Conservation (phyloP, 2,888 invertebrate genomes). For the Ischnus inquisitorius region DNA sequence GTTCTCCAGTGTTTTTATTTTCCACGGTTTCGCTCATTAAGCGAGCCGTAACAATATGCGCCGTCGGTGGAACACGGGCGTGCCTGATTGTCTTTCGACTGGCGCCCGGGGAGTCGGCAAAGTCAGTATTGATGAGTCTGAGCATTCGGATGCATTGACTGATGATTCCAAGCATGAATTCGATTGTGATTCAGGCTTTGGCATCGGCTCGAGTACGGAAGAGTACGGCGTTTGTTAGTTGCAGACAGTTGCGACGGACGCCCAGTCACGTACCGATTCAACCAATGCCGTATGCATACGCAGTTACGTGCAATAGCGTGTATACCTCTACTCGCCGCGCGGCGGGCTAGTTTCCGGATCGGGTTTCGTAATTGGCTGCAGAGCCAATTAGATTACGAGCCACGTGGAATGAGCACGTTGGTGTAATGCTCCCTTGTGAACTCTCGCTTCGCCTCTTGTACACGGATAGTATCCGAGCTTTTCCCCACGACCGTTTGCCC, state of each 20-base stretch:
- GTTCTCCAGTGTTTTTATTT: too few species aligned
- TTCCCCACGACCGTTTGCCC: constrained; percentile 3
- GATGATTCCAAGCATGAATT: constrained; percentile 48
- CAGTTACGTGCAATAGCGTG: neutral
- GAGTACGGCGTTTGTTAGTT: neutral
- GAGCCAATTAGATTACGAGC: constrained; percentile 69
- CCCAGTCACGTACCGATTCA: neutral
- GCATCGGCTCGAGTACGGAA: constrained; percentile 5
- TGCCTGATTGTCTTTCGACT: too few species aligned
- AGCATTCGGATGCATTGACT: neutral
- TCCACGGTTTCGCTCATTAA: too few species aligned
- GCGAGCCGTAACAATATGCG: too few species aligned
- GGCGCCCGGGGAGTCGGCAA: too few species aligned
- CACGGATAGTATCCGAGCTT: neutral
- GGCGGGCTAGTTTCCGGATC: constrained; percentile 49
- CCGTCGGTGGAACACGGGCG: too few species aligned
- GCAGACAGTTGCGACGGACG: neutral
- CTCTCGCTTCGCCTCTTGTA: neutral
- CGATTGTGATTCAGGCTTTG: constrained; percentile 28
- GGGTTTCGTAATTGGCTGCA: constrained; percentile 68
- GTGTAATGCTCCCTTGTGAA: neutral
- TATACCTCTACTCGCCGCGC: constrained; percentile 15
- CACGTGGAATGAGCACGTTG: constrained; percentile 57
- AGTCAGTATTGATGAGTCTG: too few species aligned
- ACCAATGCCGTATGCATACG: neutral